Conservation (phyloP, 2,888 invertebrate genomes). For the Cheilosia soror region DNA sequence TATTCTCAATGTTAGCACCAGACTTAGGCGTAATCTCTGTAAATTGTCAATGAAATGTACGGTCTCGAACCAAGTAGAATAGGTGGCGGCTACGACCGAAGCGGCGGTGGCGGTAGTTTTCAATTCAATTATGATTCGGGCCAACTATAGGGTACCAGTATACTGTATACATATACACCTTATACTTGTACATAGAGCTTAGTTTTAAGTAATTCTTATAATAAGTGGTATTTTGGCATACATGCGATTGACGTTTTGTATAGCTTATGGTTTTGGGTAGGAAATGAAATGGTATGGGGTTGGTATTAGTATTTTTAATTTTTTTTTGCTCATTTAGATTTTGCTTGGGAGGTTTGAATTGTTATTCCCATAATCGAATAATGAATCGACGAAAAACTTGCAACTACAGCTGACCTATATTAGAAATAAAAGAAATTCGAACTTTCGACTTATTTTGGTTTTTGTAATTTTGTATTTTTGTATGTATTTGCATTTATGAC, state of each 20-base stretch:
- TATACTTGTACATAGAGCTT: background rate
- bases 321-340: too few species aligned
- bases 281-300: too few species aligned
- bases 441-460: too few species aligned
- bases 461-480: too few species aligned
- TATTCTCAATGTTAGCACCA: slow-evolving; percentile 67
- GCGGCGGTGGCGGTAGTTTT: slow-evolving; percentile 21
- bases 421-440: too few species aligned
- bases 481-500: too few species aligned
- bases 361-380: too few species aligned
- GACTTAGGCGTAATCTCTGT: slow-evolving; percentile 60
- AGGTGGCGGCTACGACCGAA: background rate
- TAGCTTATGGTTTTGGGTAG: background rate
- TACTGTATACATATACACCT: too few species aligned
- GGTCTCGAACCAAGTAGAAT: slow-evolving; percentile 30
- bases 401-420: too few species aligned
- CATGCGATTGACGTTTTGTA: background rate
- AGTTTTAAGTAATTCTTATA: slow-evolving; percentile 21
- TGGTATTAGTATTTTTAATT: too few species aligned
- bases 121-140: slow-evolving; percentile 69
- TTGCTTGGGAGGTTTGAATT: too few species aligned
- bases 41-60: slow-evolving; percentile 64
- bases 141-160: background rate
- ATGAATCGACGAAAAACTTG: too few species aligned
- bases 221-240: slow-evolving; percentile 27